These are phyloP conservation scores for Ammodytes dubius DNA, from an alignment of 2,113 vertebrate genomes.

Conservation along the genomic window DNA sequence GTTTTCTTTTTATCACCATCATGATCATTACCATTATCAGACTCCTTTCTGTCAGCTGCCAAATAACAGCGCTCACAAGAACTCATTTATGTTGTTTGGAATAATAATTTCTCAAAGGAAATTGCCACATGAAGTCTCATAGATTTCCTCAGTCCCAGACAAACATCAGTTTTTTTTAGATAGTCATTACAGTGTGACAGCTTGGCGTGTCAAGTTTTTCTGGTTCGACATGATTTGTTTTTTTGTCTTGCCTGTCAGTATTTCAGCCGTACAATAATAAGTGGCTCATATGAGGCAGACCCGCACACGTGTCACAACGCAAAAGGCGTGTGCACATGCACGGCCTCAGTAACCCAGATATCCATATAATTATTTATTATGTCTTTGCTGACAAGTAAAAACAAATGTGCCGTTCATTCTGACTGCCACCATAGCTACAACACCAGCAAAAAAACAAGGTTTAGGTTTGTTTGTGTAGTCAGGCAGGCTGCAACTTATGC, in stretches of 20 bases:
- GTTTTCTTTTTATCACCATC: constrained; percentile 35
- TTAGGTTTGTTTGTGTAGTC: background rate
- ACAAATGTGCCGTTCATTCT: constrained; percentile 38
- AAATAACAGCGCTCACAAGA: background rate
- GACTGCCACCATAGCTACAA: constrained; percentile 13
- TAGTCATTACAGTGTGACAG: constrained; percentile 70
- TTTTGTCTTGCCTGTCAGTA: constrained; percentile 65
- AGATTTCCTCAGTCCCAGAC: constrained; percentile 45
- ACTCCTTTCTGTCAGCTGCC: constrained; percentile 4
- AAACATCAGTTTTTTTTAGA: constrained; percentile 45
- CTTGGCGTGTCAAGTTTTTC: constrained; percentile 64
- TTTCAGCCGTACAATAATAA: constrained; percentile 58
- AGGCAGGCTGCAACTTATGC: background rate
- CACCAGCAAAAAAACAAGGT: constrained; percentile 15
- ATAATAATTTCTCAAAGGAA: constrained; percentile 43
- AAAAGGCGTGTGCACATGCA: background rate
- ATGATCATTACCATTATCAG: constrained; percentile 20
- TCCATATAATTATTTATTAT: constrained; percentile 24
- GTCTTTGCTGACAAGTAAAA: constrained; percentile 47
- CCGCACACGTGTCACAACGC: background rate
- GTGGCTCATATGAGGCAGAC: constrained; percentile 4
- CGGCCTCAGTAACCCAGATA: constrained; percentile 21
- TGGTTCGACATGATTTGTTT: constrained; percentile 75
- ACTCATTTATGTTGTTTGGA: constrained; percentile 18
- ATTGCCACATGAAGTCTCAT: constrained; percentile 50